Evolutionary conservation across 1,140 invertebrate genomes (phyloP).

Genomic region (Tyrophagus putrescentiae): DNA sequence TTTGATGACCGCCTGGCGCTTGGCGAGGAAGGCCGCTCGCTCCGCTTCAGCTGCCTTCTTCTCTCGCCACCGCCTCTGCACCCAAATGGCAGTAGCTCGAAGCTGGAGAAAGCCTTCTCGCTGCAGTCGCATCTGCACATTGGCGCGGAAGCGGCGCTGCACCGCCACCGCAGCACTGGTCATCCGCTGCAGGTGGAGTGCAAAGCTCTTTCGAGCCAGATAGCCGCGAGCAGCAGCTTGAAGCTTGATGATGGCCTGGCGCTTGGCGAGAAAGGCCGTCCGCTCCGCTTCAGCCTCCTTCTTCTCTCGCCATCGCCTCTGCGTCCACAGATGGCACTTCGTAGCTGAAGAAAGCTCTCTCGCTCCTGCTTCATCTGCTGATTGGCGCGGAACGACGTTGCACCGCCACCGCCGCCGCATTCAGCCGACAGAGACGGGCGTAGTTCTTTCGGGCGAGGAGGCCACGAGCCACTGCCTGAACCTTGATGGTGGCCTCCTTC

Average conservation of each 20-base stretch:
- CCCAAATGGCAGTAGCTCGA: not conserved
- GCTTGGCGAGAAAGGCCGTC: slow-evolving; percentile 3
- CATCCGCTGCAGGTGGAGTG: not conserved
- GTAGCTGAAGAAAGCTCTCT: slow-evolving; percentile 14
- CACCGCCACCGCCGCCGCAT: slow-evolving; percentile 17
- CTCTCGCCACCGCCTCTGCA: not conserved
- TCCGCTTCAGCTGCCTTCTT: not conserved
- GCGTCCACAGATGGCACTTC: slow-evolving; percentile 25
- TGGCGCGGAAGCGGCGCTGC: slow-evolving; percentile 12
- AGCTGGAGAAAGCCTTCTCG: not conserved
- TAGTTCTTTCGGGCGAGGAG: slow-evolving; percentile 1
- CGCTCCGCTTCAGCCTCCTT: not conserved
- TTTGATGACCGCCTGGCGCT: slow-evolving; percentile 21
- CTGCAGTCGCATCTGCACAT: not conserved
- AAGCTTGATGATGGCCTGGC: slow-evolving; percentile 24
- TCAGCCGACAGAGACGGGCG: not conserved
- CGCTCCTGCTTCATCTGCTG: slow-evolving; percentile 1
- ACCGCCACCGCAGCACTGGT: not conserved
- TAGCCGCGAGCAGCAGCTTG: slow-evolving; percentile 23
- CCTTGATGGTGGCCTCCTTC: slow-evolving; percentile 22
- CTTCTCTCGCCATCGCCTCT: slow-evolving; percentile 21
- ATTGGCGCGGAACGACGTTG: slow-evolving; percentile 17
- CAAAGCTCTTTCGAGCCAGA: not conserved
- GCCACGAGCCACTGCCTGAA: slow-evolving; percentile 25
- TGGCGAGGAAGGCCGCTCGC: not conserved